Evolutionary conservation across 2,113 vertebrate genomes (phyloP).

Genomic region (Scatophagus argus): DNA sequence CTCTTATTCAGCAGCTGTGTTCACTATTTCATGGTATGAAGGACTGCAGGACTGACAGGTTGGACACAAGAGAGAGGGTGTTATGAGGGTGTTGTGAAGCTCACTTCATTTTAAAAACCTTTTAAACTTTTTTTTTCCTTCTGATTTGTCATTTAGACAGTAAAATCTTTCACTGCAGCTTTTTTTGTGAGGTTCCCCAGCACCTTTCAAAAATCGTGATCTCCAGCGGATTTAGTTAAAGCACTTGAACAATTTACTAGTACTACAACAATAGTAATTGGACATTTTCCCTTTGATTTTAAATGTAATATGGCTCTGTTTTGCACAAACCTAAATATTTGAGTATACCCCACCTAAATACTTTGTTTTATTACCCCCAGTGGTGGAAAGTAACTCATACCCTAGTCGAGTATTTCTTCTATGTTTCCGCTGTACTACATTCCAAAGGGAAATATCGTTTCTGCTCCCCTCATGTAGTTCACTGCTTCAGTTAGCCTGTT

Average conservation of each 20-base stretch:
- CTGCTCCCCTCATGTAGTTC: too few relatives aligned
- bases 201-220: too few relatives aligned
- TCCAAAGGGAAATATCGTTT: neutral
- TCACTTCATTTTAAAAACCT: neutral
- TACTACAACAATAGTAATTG: neutral
- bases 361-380: too few relatives aligned
- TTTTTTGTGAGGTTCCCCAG: too few relatives aligned
- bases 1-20: constrained; percentile 14
- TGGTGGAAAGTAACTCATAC: too few relatives aligned
- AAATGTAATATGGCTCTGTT: neutral
- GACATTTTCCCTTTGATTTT: neutral
- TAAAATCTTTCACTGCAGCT: neutral
- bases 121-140: neutral
- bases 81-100: neutral
- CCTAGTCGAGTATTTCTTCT: too few relatives aligned
- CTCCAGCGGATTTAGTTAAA: too few relatives aligned
- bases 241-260: too few relatives aligned
- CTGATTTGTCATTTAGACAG: neutral
- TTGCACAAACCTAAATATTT: too few relatives aligned
- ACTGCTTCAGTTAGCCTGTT: too few relatives aligned
- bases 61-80: neutral
- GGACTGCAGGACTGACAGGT: too few relatives aligned
- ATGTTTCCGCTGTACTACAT: neutral
- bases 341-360: too few relatives aligned
- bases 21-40: constrained; percentile 50